phyloP scores from a whole-genome alignment of 2,113 vertebrate genomes.

The Lagenorhynchus albirostris region DNA sequence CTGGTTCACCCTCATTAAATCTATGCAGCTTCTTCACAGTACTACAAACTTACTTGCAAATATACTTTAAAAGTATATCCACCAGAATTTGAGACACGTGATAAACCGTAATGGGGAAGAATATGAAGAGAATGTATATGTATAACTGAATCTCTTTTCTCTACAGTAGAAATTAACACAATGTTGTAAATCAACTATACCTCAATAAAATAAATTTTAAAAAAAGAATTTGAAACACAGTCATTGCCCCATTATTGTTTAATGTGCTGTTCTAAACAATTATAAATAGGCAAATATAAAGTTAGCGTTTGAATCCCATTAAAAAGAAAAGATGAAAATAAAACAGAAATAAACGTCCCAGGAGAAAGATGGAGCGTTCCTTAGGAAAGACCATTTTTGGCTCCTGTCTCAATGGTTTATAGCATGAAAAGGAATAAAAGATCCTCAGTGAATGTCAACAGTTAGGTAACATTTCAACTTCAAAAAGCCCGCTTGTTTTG shows the following conservation, averaged over 20 bases:
- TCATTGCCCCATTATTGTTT: conserved; percentile 1
- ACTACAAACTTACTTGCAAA: neutral
- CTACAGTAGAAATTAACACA: neutral
- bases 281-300: conserved; percentile 15
- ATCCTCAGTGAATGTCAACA: conserved; percentile 53
- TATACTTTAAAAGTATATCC: neutral
- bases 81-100: neutral
- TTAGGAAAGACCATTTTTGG: conserved; percentile 52
- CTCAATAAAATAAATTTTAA: neutral
- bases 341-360: conserved; percentile 45
- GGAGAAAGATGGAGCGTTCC: conserved; percentile 16
- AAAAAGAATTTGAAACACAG: neutral
- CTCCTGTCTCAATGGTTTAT: conserved; percentile 30
- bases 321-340: conserved; percentile 44
- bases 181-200: neutral
- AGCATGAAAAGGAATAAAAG: conserved; percentile 45
- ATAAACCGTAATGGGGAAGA: neutral
- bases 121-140: neutral
- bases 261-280: conserved; percentile 37
- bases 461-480: conserved; percentile 61
- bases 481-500: conserved; percentile 38
- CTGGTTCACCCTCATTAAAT: conserved; percentile 46
- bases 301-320: conserved; percentile 8
- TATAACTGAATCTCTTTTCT: neutral
- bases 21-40: neutral